Percentiles rank a stretch among this genome's conserved stretches.
phyloP scores from a whole-genome alignment of 1,140 invertebrate genomes.

The Trichogramma pretiosum region DNA sequence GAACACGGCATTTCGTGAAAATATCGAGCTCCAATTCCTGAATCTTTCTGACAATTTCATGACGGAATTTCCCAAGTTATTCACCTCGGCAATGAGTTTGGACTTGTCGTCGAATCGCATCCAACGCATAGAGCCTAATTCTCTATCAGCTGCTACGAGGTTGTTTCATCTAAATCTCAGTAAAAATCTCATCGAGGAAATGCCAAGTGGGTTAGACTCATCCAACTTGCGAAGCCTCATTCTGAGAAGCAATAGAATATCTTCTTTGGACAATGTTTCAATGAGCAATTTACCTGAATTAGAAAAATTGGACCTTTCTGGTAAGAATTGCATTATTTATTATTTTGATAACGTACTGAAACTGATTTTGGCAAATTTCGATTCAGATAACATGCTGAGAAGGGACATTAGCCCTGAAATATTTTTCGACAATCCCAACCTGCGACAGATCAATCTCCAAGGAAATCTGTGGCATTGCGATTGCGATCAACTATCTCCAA shows the following conservation, averaged over 20 bases:
- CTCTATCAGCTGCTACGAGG: conserved; percentile 47
- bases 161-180: conserved; percentile 50
- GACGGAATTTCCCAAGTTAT: conserved; percentile 25
- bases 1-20: conserved; percentile 46
- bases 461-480: conserved; percentile 69
- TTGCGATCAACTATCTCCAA: conserved; percentile 50
- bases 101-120: conserved; percentile 61
- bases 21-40: conserved; percentile 48
- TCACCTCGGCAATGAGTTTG: conserved; percentile 29
- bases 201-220: conserved; percentile 26
- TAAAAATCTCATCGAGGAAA: conserved; percentile 28
- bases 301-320: conserved; percentile 33
- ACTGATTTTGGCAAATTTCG: too few relatives aligned
- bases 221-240: conserved; percentile 24
- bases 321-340: too few relatives aligned
- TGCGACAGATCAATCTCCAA: conserved; percentile 49
- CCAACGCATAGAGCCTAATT: conserved; percentile 44
- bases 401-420: conserved; percentile 49
- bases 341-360: too few relatives aligned
- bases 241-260: conserved; percentile 30
- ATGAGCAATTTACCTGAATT: conserved; percentile 28
- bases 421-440: conserved; percentile 51
- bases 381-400: conserved; percentile 55
- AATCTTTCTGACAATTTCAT: conserved; percentile 57
- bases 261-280: conserved; percentile 22